Conservation (phyloP, 2,113 vertebrate genomes). For the Albula goreensis region DNA sequence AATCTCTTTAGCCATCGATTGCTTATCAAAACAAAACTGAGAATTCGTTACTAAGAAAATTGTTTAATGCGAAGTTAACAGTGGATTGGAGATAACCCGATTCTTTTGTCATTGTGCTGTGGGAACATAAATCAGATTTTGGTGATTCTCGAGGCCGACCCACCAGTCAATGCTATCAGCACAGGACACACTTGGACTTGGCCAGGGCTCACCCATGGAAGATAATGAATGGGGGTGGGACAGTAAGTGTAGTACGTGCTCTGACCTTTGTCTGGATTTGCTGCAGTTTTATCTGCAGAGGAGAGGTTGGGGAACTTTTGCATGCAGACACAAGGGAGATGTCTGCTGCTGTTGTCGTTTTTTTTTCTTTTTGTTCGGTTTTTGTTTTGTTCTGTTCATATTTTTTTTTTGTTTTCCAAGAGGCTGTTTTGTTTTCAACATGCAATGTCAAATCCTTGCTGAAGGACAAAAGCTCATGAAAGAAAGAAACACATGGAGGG, state of each 20-base stretch:
- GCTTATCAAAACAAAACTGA: slow-evolving; percentile 43
- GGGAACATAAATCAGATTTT: slow-evolving; percentile 67
- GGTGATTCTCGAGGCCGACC: slow-evolving; percentile 65
- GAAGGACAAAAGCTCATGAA: neutral
- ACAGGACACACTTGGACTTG: slow-evolving; percentile 74
- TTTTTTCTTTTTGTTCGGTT: slow-evolving; percentile 9
- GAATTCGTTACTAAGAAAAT: slow-evolving; percentile 38
- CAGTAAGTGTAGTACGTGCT: slow-evolving; percentile 58
- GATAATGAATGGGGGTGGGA: slow-evolving; percentile 68
- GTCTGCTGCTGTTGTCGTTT: slow-evolving; percentile 11
- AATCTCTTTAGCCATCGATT: slow-evolving; percentile 58
- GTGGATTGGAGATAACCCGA: slow-evolving; percentile 45
- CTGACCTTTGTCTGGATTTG: slow-evolving; percentile 12
- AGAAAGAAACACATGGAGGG: neutral
- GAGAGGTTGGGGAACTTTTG: neutral
- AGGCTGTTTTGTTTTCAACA: neutral
- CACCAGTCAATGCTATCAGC: slow-evolving; percentile 79
- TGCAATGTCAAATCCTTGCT: neutral
- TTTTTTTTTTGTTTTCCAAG: neutral
- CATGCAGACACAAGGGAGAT: neutral
- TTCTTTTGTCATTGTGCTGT: slow-evolving; percentile 61
- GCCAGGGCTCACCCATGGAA: slow-evolving; percentile 60
- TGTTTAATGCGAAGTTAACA: slow-evolving; percentile 55
- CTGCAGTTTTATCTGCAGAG: slow-evolving; percentile 24
- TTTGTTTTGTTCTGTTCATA: neutral